These are phyloP conservation scores for Podotricha telesiphe DNA, from an alignment of 2,888 invertebrate species.

Conservation along the genomic window DNA sequence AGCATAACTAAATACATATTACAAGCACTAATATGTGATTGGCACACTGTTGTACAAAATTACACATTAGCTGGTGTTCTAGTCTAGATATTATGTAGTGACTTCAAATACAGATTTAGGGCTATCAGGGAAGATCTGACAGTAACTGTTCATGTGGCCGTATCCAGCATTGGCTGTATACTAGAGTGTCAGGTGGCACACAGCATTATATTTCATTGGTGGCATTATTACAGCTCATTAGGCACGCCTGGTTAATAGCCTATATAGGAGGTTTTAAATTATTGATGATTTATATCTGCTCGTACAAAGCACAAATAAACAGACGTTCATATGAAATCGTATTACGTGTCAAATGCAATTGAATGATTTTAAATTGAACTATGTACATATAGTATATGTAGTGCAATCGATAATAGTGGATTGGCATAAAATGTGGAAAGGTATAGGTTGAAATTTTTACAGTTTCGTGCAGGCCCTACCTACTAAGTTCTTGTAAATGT, in stretches of 20 bases:
- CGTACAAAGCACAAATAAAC: slow-evolving; percentile 25
- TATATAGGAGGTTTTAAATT: slow-evolving; percentile 36
- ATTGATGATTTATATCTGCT: slow-evolving; percentile 36
- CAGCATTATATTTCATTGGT: slow-evolving; percentile 46
- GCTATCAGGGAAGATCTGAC: too few species aligned
- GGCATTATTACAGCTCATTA: slow-evolving; percentile 59
- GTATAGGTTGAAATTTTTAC: too few species aligned
- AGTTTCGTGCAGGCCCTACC: too few species aligned
- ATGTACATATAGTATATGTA: background rate
- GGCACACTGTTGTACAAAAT: too few species aligned
- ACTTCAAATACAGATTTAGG: too few species aligned
- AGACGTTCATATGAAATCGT: background rate
- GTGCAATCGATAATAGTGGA: too few species aligned
- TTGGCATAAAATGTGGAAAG: too few species aligned
- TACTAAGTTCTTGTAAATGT: too few species aligned
- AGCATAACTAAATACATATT: too few species aligned
- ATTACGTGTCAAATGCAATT: slow-evolving; percentile 11
- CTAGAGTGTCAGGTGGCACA: slow-evolving; percentile 33
- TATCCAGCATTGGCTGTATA: background rate
- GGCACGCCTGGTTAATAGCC: slow-evolving; percentile 42
- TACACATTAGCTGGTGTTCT: too few species aligned
- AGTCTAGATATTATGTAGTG: too few species aligned
- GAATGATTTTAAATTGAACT: slow-evolving; percentile 5
- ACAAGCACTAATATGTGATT: too few species aligned
- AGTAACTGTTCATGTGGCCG: background rate